Base-by-base conservation (phyloP, 2,113 vertebrate species). In the Hemiscyllium ocellatum region DNA sequence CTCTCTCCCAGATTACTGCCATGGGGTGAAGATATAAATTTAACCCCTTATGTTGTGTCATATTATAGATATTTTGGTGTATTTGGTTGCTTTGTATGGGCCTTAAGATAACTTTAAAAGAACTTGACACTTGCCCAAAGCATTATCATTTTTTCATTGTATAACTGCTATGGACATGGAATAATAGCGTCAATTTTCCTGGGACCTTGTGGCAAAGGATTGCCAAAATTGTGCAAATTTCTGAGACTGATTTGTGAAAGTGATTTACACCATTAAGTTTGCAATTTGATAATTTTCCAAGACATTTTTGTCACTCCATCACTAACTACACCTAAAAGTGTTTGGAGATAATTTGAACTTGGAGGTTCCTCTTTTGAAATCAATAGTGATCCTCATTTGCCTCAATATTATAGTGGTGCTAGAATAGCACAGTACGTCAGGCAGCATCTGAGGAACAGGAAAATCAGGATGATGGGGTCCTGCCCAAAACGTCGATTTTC, bases 11-110 rank as follows among this genome's bases (percentile, higher is more conserved):
- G 89, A 66, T 65, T 91, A 22, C 56, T 6, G n/a, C 33, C 17
- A 12, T 19, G 17, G 13, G 13, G 33, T n/a, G 89, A 61, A 66
- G 89, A 66, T 7, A 15, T 20, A 65, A 33, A 90, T 61, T 90
- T 65, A 33, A 1, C 89, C 56, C 26, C 15, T 29, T 95, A 47
- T 72, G 20, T 72, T 95, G 93, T 4, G 3, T 37, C 42, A 42
- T 94, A 94, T 95, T 76, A 95, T 95, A 33, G 33, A 95, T 95
- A 26, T 76, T 95, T 72, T 29, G 42, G 68, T 42, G 19, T 52
- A 72, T 95, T 95, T 0, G 6, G 26, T 29, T 72, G 24, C 47
- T 76, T 76, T 72, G 1, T 33, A 19, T 76, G 94, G 94, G 24
- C 12, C 12, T 47, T 95, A 50, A 95, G 72, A 72, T 76, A 70